Base-by-base conservation (phyloP, 2,888 invertebrate species). In the Tigriopus californicus region DNA sequence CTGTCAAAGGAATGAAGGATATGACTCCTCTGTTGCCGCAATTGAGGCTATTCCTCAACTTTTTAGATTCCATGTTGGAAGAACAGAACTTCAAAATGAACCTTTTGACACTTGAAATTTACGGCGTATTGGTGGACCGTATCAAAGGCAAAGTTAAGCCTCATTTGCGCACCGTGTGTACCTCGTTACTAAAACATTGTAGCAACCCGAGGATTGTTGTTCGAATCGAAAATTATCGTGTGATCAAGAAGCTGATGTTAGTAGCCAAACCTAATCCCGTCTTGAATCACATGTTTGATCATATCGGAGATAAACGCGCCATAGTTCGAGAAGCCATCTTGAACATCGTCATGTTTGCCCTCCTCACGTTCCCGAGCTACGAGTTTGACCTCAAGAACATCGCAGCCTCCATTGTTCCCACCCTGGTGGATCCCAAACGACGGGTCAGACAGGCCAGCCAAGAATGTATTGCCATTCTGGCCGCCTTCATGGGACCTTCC, bases 321-420 rank as follows among this genome's bases (percentile, higher is more conserved):
- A 69, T 80, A 74, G 78, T 82, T 61, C 74, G 83, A 60, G 84
- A 85, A 70, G 83, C 83, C 66, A 79, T 82, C 0, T 68, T 86
- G 10, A 83, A 86, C 70, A 77, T 84, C 65, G 73, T 85, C 54
- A 83, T 86, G 67, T 82, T 82, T 64, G 80, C 84, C 10, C 70
- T 85, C 64, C 77, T 85, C 68, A 82, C 83, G 40, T 85, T 83
- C 68, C 85, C 86, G 1, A 81, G 83, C 66, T 80, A 80, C 55
- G 83, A 84, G 65, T 80, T 84, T 67, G 80, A 82, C 65, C 67
- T 75, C 63, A 66, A 68, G 5, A 65, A 66, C 10, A 66, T 74
- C 68, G 76, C 69, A 65, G 68, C 71, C 62, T 66, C 69, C 61
- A 69, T 75, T 20, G 72, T 72, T 57, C 75, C 72, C 40, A 67